phyloP scores from a whole-genome alignment of 2,113 vertebrate species.

The Zosterops hypoxanthus region DNA sequence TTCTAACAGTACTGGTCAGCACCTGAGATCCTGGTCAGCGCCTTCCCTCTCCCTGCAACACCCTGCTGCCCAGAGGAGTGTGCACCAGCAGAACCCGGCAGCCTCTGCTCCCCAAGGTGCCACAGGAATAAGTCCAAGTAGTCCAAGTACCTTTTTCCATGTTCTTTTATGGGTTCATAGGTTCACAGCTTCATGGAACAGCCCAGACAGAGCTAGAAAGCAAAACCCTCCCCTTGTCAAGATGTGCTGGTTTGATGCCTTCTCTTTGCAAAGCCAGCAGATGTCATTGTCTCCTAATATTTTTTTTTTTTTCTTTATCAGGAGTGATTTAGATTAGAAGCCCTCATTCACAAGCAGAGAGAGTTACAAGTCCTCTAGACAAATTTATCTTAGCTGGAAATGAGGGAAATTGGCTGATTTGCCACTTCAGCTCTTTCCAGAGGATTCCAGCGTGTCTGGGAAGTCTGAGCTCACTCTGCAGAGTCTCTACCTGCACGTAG shows the following conservation, averaged over 20 bases:
- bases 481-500: neutral
- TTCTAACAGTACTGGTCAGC: neutral
- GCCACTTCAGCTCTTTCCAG: neutral
- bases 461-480: neutral
- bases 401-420: neutral
- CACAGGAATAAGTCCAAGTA: rapidly evolving
- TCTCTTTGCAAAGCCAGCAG: conserved; percentile 57
- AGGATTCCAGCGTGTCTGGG: neutral
- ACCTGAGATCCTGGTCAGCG: neutral
- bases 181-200: neutral
- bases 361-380: neutral
- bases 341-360: conserved; percentile 1
- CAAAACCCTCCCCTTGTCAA: neutral
- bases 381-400: neutral
- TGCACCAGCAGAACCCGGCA: neutral
- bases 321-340: conserved; percentile 5
- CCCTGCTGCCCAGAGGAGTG: neutral
- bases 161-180: rapidly evolving
- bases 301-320: conserved; percentile 19
- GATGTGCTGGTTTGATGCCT: neutral
- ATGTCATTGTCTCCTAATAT: conserved; percentile 64
- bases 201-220: neutral
- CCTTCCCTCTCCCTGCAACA: rapidly evolving
- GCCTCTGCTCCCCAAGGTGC: neutral
- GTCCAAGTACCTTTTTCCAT: rapidly evolving